Evolutionary conservation across 2,113 vertebrate species (phyloP), one percentile per base, ranked within the genome.

Genomic region (Carlito syrichta): DNA sequence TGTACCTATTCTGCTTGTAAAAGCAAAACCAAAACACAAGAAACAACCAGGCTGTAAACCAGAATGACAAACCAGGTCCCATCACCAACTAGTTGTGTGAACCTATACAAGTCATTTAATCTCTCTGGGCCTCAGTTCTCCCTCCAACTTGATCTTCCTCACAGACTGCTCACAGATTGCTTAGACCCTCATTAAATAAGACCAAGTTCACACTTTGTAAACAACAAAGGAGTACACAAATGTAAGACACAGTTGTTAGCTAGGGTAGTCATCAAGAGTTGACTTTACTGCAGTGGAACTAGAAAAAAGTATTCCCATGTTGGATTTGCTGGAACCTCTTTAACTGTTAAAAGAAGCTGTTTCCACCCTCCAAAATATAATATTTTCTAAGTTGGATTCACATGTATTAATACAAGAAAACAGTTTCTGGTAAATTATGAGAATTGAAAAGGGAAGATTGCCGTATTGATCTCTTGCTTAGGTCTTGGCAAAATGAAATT

Each of bases 401-500:
- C 25, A 38, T 56, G 19, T 78, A 87, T 25, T 73, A 93, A 89
- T 74, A 83, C 32, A 78, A 91, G 83, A 89, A 95, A 90, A 94
- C 30, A 54, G n/a, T 93, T 74, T 93, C 82, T 71, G 84, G 45
- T 27, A 69, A 91, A 50, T 50, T 93, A 74, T 86, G 56, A 35
- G 56, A 91, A 38, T 76, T 48, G 52, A 83, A 91, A 97, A 87
- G 23, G 7, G 19, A 91, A 89, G 56, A 89, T 40, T 89, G 50
- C 22, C 69, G 69, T 50, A 86, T 79, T 1, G n/a, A 89, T 74
- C 43, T 86, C 78, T 84, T 83, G 58, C 40, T 91, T 60, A 83
- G 56, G 35, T 86, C 62, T 86, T 40, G 12, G 60, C 32, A 81
- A 94, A 66, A 66, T 19, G 82, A 89, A 97, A 96, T 76, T 87